Evolutionary conservation across 2,888 invertebrate species (phyloP).

Genomic region (Tenthredo distinguenda): DNA sequence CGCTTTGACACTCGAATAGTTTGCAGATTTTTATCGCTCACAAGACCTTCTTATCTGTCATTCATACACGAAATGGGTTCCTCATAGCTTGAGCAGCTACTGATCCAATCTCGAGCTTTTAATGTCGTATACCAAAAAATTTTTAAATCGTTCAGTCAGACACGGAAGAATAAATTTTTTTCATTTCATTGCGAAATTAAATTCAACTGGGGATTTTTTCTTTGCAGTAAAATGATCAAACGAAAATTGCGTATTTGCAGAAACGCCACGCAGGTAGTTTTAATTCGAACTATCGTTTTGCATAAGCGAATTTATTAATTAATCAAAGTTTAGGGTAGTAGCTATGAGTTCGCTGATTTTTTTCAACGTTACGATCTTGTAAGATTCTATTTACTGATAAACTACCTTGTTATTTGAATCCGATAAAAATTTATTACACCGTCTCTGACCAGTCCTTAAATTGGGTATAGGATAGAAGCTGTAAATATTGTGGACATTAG

Average conservation of each 20-base stretch:
- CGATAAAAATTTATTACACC: conserved; percentile 11
- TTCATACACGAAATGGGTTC: neutral
- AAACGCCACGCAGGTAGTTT: neutral
- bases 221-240: no score
- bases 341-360: neutral
- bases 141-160: no score
- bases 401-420: conserved; percentile 7
- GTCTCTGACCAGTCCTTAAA: neutral
- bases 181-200: no score
- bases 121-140: neutral
- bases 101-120: neutral
- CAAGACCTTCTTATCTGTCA: neutral
- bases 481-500: conserved; percentile 9
- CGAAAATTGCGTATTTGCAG: neutral
- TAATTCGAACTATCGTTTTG: neutral
- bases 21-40: conserved; percentile 10
- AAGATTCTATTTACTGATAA: neutral
- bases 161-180: neutral
- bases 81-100: neutral
- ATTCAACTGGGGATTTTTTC: no score
- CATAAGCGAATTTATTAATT: neutral
- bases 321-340: neutral
- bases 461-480: neutral
- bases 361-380: neutral
- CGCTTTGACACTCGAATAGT: conserved; percentile 7